Evolutionary conservation across 1,140 invertebrate species (phyloP), one percentile per base, ranked within the genome.

Genomic region (Lordiphosa collinella): DNA sequence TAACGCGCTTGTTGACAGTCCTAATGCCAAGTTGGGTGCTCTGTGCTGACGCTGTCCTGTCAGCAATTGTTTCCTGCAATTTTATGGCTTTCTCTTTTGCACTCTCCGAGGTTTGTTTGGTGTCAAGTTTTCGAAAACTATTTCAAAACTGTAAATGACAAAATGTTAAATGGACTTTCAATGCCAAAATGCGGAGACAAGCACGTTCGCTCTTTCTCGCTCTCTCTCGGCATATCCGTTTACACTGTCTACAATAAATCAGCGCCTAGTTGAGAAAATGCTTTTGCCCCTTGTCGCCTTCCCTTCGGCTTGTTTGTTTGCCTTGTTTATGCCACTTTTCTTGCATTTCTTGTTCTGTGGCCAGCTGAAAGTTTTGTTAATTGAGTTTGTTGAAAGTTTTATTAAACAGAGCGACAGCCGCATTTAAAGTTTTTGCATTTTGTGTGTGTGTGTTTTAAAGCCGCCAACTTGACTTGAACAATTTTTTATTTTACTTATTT

Each of bases 131-230:
- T 84, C 73, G 71, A 70, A 79, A 87, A 84, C 78, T 84, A 86
- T 87, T 86, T 87, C 73, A 84, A 87, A 87, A 87, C 78, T 87
- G 84, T 87, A 86, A 87, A 79, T 87, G 84, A 86, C 84, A 87
- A 87, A 87, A 87, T 87, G 84, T 87, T 84, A 86, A 87, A 86
- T 86, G 76, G 73, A 86, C 84, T 87, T 87, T 82, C 75, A 84
- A 86, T 87, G 82, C 67, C 78, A 78, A 78, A 65, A 64, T 60
- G 57, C 40, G 51, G 46, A 49, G 40, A 35, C 60, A n/a, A 29
- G 40, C 41, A 46, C 47, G 62, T n/a, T 35, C 32, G 36, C 53
- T 57, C 50, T 38, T 31, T 53, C 47, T 18, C 18, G 0, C 18
- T 18, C 18, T 18, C 18, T 18, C 41, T 73, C 53, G 41, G 72